Percentiles rank a stretch among this genome's conserved stretches.
These are phyloP conservation scores for Clostera curtula DNA, from an alignment of 2,888 invertebrate genomes.

Conservation along the genomic window DNA sequence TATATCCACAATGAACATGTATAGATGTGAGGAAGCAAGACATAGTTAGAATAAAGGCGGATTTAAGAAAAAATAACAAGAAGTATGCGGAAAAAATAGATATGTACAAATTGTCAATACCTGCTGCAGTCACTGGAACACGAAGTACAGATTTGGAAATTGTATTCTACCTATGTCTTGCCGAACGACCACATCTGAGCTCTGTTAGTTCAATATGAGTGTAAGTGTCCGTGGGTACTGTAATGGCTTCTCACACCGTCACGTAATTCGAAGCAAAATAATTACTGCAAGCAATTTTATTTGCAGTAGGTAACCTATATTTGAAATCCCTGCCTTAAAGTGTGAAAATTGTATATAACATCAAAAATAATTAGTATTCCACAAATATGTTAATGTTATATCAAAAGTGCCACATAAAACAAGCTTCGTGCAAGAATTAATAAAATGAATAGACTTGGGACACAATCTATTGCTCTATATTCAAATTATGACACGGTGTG, in stretches of 20 bases:
- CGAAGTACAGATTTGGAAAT: conserved; percentile 19
- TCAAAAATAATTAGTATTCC: no score
- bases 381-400: no score
- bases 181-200: conserved; percentile 70
- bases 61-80: conserved; percentile 31
- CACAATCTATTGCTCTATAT: no score
- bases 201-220: conserved; percentile 47
- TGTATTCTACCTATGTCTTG: conserved; percentile 64
- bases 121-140: conserved; percentile 42
- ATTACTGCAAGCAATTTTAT: no score
- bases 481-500: conserved; percentile 35
- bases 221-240: conserved; percentile 23
- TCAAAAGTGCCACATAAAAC: no score
- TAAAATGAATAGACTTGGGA: no score
- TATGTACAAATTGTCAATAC: conserved; percentile 32
- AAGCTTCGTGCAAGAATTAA: no score
- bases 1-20: conserved; percentile 3
- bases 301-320: no score
- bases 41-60: conserved; percentile 66
- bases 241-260: conserved; percentile 33
- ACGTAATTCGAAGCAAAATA: conserved; percentile 35
- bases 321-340: no score
- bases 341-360: no score
- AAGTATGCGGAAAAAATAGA: conserved; percentile 30
- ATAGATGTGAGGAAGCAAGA: conserved; percentile 68